Evolutionary conservation across 2,888 invertebrate genomes (phyloP).

Genomic region (Cataglyphis albicans): DNA sequence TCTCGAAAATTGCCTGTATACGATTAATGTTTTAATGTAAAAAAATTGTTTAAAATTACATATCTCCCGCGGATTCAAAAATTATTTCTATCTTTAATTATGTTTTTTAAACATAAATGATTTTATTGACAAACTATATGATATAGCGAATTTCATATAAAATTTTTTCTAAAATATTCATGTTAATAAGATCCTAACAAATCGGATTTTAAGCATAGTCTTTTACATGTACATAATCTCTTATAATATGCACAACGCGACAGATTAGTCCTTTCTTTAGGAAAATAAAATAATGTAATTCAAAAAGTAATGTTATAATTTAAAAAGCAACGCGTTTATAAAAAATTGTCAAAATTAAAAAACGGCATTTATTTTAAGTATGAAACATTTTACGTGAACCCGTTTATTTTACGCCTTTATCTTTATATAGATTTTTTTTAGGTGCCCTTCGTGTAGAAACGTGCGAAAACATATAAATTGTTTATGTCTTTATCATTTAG

Average conservation of each 20-base stretch:
- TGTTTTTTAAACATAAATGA: constrained; percentile 9
- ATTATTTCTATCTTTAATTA: not conserved
- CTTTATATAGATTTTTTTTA: too few species aligned
- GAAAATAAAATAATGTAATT: not conserved
- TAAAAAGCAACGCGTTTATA: not conserved
- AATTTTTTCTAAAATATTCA: not conserved
- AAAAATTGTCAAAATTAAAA: not conserved
- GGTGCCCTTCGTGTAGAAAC: too few species aligned
- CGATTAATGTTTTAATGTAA: not conserved
- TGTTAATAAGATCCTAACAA: not conserved
- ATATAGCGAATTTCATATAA: not conserved
- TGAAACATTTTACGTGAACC: too few species aligned
- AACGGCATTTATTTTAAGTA: not conserved
- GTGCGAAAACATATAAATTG: too few species aligned
- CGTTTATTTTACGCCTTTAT: too few species aligned
- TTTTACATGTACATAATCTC: not conserved
- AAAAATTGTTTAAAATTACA: constrained; percentile 9
- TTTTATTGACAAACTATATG: not conserved
- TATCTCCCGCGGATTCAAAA: not conserved
- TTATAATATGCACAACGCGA: not conserved
- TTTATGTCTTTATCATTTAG: too few species aligned
- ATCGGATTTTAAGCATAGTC: not conserved
- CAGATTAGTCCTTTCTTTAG: not conserved
- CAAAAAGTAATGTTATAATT: too few species aligned
- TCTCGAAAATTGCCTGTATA: constrained; percentile 3